Evolutionary conservation across 2,797 vertebrate species (phyloP).

Genomic region (Diplodus sargus): DNA sequence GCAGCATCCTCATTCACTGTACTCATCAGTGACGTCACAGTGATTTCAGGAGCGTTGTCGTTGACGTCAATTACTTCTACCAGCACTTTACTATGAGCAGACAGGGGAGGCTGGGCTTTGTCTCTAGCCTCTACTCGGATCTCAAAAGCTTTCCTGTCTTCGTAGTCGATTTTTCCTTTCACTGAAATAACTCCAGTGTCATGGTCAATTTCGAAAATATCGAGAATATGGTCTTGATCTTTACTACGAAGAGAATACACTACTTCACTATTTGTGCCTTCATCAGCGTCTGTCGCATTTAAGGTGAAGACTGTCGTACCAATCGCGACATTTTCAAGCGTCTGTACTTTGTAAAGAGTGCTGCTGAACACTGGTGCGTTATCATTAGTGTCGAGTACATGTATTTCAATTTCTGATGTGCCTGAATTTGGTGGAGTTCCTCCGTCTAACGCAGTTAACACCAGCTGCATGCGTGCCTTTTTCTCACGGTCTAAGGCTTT

Average conservation of each 20-base stretch:
- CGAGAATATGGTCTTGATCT: no score
- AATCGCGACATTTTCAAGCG: conserved; percentile 83
- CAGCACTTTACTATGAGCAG: conserved; percentile 77
- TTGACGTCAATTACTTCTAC: conserved; percentile 82
- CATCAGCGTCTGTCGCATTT: conserved; percentile 75
- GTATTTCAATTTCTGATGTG: conserved; percentile 45
- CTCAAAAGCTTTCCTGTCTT: conserved; percentile 70
- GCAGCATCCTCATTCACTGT: conserved; percentile 86
- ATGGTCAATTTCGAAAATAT: conserved; percentile 30
- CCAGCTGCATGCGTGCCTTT: conserved; percentile 30
- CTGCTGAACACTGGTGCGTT: conserved; percentile 68
- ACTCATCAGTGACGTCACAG: conserved; percentile 85
- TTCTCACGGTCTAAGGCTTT: conserved; percentile 78
- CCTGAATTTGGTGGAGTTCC: conserved; percentile 71
- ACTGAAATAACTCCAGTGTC: conserved; percentile 82
- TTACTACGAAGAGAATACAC: conserved; percentile 75
- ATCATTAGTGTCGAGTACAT: conserved; percentile 72
- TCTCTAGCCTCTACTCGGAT: conserved; percentile 76
- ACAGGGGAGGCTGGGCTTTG: conserved; percentile 66
- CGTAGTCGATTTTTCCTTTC: conserved; percentile 72
- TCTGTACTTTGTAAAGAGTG: conserved; percentile 61
- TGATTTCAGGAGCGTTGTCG: conserved; percentile 80
- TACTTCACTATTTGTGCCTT: conserved; percentile 79
- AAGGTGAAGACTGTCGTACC: conserved; percentile 63
- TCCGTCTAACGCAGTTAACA: conserved; percentile 73